These are phyloP conservation scores for Archilochus colubris DNA, from an alignment of 2,113 vertebrate species.

Conservation along the genomic window DNA sequence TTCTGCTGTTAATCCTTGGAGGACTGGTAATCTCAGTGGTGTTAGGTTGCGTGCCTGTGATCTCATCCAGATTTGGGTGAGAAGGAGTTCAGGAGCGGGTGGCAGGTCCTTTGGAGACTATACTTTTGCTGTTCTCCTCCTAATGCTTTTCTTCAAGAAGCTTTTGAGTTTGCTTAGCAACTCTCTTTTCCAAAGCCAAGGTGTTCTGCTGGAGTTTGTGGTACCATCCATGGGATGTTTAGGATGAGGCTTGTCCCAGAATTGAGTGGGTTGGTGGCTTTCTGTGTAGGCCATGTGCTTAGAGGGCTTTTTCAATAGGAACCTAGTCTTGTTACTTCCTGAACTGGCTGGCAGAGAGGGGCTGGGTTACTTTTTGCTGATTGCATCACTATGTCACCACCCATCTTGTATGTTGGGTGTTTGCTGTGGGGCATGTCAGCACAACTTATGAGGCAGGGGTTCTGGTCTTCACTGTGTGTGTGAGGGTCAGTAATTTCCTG, in stretches of 20 bases:
- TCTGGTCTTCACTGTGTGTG: not conserved
- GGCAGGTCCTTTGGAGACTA: not conserved
- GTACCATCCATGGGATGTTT: accelerated
- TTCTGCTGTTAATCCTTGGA: not conserved
- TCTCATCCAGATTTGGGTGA: not conserved
- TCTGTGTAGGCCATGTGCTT: not conserved
- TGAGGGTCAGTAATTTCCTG: not conserved
- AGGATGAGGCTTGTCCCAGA: not conserved
- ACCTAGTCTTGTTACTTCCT: not conserved
- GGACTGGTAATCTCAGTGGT: not conserved
- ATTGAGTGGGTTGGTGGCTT: not conserved
- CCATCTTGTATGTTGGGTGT: not conserved
- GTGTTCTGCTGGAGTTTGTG: not conserved
- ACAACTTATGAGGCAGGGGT: not conserved
- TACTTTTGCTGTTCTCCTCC: not conserved
- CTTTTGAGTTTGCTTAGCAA: not conserved
- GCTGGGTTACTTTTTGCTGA: not conserved
- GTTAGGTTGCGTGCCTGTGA: not conserved
- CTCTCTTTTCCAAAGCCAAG: not conserved
- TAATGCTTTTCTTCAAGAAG: not conserved
- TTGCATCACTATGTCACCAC: not conserved
- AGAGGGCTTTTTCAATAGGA: not conserved
- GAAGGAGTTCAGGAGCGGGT: not conserved
- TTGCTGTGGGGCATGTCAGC: not conserved
- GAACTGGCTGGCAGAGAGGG: not conserved